Conservation (phyloP, 1,140 invertebrate species). For the Nasonia giraulti region DNA sequence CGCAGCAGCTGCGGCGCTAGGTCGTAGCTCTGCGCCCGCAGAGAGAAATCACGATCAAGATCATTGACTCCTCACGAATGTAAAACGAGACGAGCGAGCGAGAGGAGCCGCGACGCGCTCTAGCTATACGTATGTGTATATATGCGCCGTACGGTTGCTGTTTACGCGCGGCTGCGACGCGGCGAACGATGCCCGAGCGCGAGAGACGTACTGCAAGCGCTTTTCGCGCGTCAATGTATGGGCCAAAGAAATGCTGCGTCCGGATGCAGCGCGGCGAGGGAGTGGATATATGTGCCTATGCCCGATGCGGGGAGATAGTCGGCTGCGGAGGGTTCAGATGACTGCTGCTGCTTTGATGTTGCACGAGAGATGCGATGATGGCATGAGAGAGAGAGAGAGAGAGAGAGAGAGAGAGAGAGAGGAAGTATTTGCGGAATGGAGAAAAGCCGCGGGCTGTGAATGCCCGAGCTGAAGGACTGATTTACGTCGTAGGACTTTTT, state of each 20-base stretch:
- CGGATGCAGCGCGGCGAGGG: neutral
- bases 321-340: too few relatives aligned
- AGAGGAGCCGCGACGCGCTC: neutral
- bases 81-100: constrained; percentile 58
- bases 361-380: too few relatives aligned
- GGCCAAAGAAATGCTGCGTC: neutral
- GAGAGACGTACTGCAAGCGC: neutral
- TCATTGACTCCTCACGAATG: constrained; percentile 67
- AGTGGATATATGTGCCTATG: too few relatives aligned
- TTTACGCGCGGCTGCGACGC: neutral
- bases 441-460: too few relatives aligned
- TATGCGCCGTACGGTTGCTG: neutral
- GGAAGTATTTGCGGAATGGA: too few relatives aligned
- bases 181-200: neutral
- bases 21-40: constrained; percentile 32
- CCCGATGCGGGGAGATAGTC: too few relatives aligned
- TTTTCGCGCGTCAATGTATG: too few relatives aligned
- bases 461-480: too few relatives aligned
- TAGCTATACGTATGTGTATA: neutral
- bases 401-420: too few relatives aligned
- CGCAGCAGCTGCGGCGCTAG: constrained; percentile 28
- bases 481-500: too few relatives aligned
- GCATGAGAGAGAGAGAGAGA: too few relatives aligned
- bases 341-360: too few relatives aligned
- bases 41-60: constrained; percentile 65